Base-by-base conservation (phyloP, 2,113 vertebrate genomes). In the Lagopus muta region DNA sequence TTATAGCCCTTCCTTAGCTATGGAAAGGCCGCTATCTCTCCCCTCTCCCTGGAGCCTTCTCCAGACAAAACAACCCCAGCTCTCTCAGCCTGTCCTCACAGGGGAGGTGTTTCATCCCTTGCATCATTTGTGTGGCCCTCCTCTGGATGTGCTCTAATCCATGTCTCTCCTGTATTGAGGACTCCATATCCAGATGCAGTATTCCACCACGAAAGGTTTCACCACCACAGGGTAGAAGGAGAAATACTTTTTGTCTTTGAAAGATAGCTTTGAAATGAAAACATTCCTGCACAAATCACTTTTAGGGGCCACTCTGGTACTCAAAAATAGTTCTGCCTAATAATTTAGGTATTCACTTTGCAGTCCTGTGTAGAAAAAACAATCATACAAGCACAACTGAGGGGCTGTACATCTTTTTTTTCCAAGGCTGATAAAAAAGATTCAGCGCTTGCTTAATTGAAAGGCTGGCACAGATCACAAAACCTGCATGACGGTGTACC, bases 191-290 rank as follows among this genome's bases (percentile, higher is more conserved):
- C 8, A 15, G 52, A 54, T 16, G 14, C 27, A 16, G 14, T 28
- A 54, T 5, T 54, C 52, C 50, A 52, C 27, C 52, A 28, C 15
- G 27, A 28, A 54, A 54, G 27, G 14, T 30, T 28, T 54, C 52
- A 54, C 15, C 27, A 28, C 27, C 27, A 28, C 27, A 28, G 52
- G 25, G 25, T 8, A 54, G 52, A 54, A 27, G 15, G 27, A 10
- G 15, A 54, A 54, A 54, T 10, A 15, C 27, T 54, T 54, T 54
- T 17, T 30, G 52, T 30, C 52, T 28, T 32, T 87, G 62, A 90
- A 86, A 95, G 4, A 66, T 9, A 87, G 25, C 38, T 91, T 77
- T 34, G 6, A n/a, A 92, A 90, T n/a, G 28, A 70, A 95, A 84
- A 55, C 45, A 67, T 0, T 80, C 85, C 32, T 64, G 17, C 18